Percentiles rank a stretch among this genome's conserved stretches.
phyloP scores from a whole-genome alignment of 1,140 invertebrate genomes.

The Drosophila erecta region DNA sequence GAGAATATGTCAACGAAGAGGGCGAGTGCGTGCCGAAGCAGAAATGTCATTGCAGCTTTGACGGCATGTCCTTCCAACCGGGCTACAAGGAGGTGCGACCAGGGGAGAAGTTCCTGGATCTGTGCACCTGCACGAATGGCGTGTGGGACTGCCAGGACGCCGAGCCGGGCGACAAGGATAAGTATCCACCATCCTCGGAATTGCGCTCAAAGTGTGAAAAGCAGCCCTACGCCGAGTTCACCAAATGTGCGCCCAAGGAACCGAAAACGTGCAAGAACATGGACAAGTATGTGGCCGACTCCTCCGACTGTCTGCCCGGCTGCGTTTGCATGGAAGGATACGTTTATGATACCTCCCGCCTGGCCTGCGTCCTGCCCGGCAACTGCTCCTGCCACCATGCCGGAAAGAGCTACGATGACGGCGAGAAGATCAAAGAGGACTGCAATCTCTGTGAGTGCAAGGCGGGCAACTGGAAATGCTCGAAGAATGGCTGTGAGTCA shows the following conservation, averaged over 20 bases:
- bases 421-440: slow-evolving; percentile 90
- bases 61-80: slow-evolving; percentile 89
- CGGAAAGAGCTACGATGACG: slow-evolving; percentile 92
- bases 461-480: slow-evolving; percentile 89
- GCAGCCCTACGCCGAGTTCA: slow-evolving; percentile 88
- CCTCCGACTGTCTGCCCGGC: slow-evolving; percentile 89
- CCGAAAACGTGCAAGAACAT: slow-evolving; percentile 94
- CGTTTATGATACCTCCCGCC: slow-evolving; percentile 89
- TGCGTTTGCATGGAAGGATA: slow-evolving; percentile 92
- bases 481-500: slow-evolving; percentile 87
- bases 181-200: slow-evolving; percentile 87
- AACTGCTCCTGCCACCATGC: slow-evolving; percentile 95
- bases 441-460: slow-evolving; percentile 92
- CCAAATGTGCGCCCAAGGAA: slow-evolving; percentile 90
- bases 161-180: slow-evolving; percentile 86
- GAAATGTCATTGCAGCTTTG: slow-evolving; percentile 91
- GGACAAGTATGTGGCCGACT: slow-evolving; percentile 86
- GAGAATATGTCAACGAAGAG: slow-evolving; percentile 89
- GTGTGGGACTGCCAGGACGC: slow-evolving; percentile 90
- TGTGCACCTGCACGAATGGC: slow-evolving; percentile 91
- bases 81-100: slow-evolving; percentile 90
- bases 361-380: slow-evolving; percentile 88
- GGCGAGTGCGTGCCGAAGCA: slow-evolving; percentile 91
- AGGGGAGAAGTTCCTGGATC: slow-evolving; percentile 87
- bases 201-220: slow-evolving; percentile 87